Conservation (phyloP, 2,888 invertebrate species). For the Machimus atricapillus region DNA sequence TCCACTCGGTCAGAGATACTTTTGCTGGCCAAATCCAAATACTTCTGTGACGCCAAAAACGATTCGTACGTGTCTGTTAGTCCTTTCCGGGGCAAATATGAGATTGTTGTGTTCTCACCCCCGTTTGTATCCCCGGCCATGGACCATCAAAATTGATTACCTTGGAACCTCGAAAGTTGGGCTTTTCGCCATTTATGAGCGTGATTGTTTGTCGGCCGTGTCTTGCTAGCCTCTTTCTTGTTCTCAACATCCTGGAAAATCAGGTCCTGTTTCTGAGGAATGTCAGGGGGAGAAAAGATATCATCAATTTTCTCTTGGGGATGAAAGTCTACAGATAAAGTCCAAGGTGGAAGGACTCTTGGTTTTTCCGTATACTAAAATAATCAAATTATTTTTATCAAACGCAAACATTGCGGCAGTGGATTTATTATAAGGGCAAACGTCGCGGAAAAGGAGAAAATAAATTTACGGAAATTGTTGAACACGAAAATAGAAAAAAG, state of each 20-base stretch:
- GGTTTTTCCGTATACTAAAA: neutral
- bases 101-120: slow-evolving; percentile 4
- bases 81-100: slow-evolving; percentile 19
- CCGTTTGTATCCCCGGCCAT: neutral
- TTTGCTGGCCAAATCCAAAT: neutral
- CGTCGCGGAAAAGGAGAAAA: neutral
- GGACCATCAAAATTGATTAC: slow-evolving; percentile 38
- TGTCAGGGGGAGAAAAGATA: slow-evolving; percentile 8
- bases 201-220: slow-evolving; percentile 21
- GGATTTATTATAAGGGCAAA: slow-evolving; percentile 8
- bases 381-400: slow-evolving; percentile 38
- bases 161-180: neutral
- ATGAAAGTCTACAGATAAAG: neutral
- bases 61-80: slow-evolving; percentile 4
- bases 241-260: slow-evolving; percentile 1
- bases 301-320: slow-evolving; percentile 24
- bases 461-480: slow-evolving; percentile 24
- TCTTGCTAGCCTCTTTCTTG: neutral
- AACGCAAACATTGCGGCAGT: slow-evolving; percentile 24
- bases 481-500: neutral
- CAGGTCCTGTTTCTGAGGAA: neutral
- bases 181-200: slow-evolving; percentile 17
- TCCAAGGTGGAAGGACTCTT: neutral
- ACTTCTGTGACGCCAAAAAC: neutral
- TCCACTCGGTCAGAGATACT: neutral